Percentiles rank a stretch among this genome's conserved stretches.
Conservation (phyloP, 2,113 vertebrate species). For the Rhegmatorhina hoffmannsi region DNA sequence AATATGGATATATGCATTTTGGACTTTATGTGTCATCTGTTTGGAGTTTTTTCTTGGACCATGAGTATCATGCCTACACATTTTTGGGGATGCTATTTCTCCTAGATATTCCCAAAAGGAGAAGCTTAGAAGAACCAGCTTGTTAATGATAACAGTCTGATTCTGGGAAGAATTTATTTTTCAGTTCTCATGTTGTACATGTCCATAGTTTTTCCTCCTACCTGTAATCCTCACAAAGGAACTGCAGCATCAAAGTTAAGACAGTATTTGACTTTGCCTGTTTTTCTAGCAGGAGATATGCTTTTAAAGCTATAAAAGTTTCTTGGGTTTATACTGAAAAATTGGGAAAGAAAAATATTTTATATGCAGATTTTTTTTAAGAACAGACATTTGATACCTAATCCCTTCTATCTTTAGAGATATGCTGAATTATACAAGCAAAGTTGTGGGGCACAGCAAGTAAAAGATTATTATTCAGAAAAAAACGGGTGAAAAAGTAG, state of each 20-base stretch:
- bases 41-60: background rate
- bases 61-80: background rate
- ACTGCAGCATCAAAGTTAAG: background rate
- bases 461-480: background rate
- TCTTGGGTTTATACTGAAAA: background rate
- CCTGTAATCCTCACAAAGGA: background rate
- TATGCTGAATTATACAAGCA: background rate
- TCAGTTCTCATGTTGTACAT: background rate
- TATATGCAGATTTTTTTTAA: background rate
- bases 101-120: background rate
- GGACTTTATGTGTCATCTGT: background rate
- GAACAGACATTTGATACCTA: background rate
- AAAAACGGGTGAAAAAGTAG: background rate
- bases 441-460: background rate
- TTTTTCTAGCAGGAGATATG: background rate
- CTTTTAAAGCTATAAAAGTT: background rate
- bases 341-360: background rate
- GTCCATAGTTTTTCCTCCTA: background rate
- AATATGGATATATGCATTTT: rapidly evolving
- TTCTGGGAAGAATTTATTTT: background rate
- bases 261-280: rapidly evolving
- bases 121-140: background rate
- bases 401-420: background rate
- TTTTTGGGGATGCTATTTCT: background rate
- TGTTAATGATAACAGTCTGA: background rate